Evolutionary conservation across 2,797 vertebrate species (phyloP), one percentile per base, ranked within the genome.

Genomic region (Vireo griseus): DNA sequence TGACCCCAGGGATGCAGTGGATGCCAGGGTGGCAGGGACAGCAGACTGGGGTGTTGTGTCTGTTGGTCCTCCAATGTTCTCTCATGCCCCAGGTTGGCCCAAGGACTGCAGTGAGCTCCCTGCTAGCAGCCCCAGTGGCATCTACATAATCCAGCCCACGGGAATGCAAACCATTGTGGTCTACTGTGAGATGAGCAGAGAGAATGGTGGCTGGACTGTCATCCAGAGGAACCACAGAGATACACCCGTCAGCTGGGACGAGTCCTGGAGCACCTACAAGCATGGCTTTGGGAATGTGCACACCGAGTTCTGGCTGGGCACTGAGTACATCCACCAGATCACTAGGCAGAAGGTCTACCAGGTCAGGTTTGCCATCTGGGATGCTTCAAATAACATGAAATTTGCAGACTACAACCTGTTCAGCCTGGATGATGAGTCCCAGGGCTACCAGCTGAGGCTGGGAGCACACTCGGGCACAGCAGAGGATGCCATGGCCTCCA

Each of bases 191-290:
- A 62, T 77, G 42, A 48, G 3, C 5, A 11, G 0, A 17, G 37
- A 9, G 2, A 12, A 35, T 6, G 4, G 57, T 13, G 65, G 73
- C 65, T 77, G 65, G 65, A 95, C 84, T 0, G 54, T 96, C 35
- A 81, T 97, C 63, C 96, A 97, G 93, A 95, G 82, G 35, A 97
- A 97, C 63, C 51, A 42, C 42, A 44, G 42, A 44, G 42, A 44
- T 44, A 44, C 42, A 44, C 18, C 42, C 10, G 42, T 44, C 42
- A 44, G 18, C 42, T 96, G 96, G 95, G 86, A 65, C 0, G 95
- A 95, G 62, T 84, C 92, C 33, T 96, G 96, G 95, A 95, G 59
- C 71, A 95, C 96, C 57, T 97, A 95, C 42, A 97, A 96, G 67
- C 55, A 94, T 0, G 87, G 95, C 48, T 97, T 96, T 89, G 96